These are phyloP conservation scores for Helicoverpa assulta DNA, from an alignment of 2,888 invertebrate genomes.

Conservation along the genomic window DNA sequence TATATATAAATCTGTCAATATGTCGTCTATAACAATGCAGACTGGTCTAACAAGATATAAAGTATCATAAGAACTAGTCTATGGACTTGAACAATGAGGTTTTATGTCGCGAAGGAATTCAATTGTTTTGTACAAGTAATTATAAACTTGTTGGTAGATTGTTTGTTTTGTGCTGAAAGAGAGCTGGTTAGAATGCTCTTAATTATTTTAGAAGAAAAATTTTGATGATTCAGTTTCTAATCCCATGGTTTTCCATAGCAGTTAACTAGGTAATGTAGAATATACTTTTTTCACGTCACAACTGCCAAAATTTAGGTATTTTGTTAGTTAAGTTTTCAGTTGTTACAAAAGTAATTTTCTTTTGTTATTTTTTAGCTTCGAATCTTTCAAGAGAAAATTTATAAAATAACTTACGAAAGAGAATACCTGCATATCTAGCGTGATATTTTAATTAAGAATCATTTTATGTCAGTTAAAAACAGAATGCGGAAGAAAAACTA, in stretches of 20 bases:
- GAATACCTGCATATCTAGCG: too few relatives aligned
- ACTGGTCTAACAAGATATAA: conserved; percentile 22
- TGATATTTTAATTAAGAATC: neutral
- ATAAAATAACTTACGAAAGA: too few relatives aligned
- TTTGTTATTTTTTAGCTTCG: too few relatives aligned
- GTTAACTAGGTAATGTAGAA: too few relatives aligned
- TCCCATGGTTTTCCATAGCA: neutral
- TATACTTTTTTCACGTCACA: too few relatives aligned
- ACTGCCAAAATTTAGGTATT: too few relatives aligned
- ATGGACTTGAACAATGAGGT: conserved; percentile 36
- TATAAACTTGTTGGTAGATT: conserved; percentile 27
- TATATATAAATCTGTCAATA: conserved; percentile 48
- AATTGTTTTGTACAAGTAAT: conserved; percentile 49
- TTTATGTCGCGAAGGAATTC: conserved; percentile 49
- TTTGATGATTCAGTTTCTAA: neutral
- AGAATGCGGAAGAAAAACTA: conserved; percentile 1
- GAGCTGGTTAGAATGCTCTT: neutral
- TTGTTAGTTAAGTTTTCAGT: too few relatives aligned
- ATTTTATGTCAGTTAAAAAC: conserved; percentile 4
- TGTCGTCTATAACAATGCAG: conserved; percentile 13
- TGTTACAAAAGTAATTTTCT: too few relatives aligned
- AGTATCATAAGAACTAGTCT: conserved; percentile 39
- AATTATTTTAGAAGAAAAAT: neutral
- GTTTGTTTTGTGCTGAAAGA: neutral
- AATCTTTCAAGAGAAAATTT: too few relatives aligned